Percentiles rank a stretch among this genome's conserved stretches.
Conservation (phyloP, 2,113 vertebrate species). For the Pedetes capensis region DNA sequence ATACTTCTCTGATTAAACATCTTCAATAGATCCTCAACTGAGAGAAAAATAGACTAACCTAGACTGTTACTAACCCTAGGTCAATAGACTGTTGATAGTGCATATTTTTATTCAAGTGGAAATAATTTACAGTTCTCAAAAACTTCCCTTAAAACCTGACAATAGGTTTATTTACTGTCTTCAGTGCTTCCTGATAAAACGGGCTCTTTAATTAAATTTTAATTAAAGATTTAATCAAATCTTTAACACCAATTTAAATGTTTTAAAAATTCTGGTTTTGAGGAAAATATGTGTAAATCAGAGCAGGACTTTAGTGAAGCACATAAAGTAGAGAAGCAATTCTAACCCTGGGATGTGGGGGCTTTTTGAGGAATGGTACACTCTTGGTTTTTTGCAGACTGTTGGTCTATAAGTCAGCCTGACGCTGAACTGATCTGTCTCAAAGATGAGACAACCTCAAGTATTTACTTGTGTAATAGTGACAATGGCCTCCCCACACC, state of each 20-base stretch:
- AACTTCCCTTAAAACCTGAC: background rate
- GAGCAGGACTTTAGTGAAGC: background rate
- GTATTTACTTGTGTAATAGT: rapidly evolving
- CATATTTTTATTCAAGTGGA: background rate
- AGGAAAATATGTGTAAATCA: background rate
- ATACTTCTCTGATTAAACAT: background rate
- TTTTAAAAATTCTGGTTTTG: background rate
- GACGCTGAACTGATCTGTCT: rapidly evolving
- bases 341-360: background rate
- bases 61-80: background rate
- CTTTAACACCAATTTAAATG: too few species aligned
- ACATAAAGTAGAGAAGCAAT: too few species aligned
- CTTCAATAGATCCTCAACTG: background rate
- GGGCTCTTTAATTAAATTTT: background rate
- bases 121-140: background rate
- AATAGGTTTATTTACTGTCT: background rate
- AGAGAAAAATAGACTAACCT: background rate
- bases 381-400: rapidly evolving
- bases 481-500: background rate
- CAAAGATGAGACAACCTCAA: rapidly evolving
- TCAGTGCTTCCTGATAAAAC: background rate
- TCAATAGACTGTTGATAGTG: background rate
- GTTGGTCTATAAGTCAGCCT: rapidly evolving
- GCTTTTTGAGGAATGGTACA: background rate
- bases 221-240: too few species aligned